phyloP scores from a whole-genome alignment of 92 coral and sea anemone species.

The Diadumene lineata region DNA sequence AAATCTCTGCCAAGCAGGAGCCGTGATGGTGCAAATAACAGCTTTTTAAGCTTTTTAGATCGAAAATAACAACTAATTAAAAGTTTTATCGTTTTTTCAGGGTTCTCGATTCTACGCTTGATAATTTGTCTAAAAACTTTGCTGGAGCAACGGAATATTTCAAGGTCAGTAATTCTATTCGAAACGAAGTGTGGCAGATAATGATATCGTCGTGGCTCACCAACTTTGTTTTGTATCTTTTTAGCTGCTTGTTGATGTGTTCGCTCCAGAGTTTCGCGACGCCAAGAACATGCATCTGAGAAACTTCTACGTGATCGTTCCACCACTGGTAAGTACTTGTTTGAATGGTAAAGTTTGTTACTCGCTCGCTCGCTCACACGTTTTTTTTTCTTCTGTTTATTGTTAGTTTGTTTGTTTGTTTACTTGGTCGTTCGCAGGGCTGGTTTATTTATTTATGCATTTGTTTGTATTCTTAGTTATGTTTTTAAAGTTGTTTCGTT shows the following conservation, averaged over 20 bases:
- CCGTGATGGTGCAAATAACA: too few species aligned
- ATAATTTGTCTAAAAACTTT: constrained; percentile 91
- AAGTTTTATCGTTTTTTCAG: constrained; percentile 29
- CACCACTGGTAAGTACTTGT: constrained; percentile 83
- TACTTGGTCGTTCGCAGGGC: neutral
- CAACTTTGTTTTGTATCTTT: neutral
- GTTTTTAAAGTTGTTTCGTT: too few species aligned
- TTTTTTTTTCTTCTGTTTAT: neutral
- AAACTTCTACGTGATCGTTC: constrained; percentile 91
- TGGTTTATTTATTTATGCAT: too few species aligned
- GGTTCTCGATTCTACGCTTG: constrained; percentile 86
- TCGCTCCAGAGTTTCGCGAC: constrained; percentile 96
- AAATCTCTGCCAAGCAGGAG: too few species aligned
- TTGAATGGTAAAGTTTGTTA: neutral
- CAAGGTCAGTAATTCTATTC: constrained; percentile 59
- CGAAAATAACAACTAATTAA: neutral
- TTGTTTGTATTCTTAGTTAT: too few species aligned
- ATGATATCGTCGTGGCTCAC: too few species aligned
- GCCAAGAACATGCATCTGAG: constrained; percentile 96
- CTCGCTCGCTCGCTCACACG: too few species aligned
- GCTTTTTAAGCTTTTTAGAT: neutral
- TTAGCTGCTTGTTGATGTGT: constrained; percentile 97
- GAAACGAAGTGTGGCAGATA: too few species aligned
- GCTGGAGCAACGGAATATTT: constrained; percentile 98
- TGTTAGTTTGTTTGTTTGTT: neutral